phyloP scores from a whole-genome alignment of 2,888 invertebrate species.

The Aphrophora alni region DNA sequence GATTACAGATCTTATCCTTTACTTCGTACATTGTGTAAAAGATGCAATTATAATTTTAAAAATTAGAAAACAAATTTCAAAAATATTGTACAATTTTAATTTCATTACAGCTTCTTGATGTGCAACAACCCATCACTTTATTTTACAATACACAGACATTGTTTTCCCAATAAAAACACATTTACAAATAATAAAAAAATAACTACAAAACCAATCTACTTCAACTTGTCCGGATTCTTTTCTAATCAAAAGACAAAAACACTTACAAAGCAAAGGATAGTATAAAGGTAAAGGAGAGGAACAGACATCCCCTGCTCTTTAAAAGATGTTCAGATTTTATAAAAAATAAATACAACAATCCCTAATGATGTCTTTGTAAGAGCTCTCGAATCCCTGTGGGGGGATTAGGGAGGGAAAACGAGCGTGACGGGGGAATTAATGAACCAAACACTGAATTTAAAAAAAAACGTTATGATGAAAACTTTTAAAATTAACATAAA shows the following conservation, averaged over 20 bases:
- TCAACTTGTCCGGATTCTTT: no score
- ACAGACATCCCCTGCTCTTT: background rate
- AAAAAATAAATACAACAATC: background rate
- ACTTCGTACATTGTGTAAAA: no score
- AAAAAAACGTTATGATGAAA: background rate
- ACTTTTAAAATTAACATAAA: background rate
- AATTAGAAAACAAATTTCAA: no score
- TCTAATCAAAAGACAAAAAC: background rate
- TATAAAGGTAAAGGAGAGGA: background rate
- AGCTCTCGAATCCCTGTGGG: background rate
- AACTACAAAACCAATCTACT: no score
- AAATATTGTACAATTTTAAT: no score
- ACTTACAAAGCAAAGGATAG: background rate
- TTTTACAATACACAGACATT: no score
- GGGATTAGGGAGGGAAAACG: background rate
- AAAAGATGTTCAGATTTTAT: background rate
- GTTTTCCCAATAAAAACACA: no score
- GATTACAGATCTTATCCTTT: no score
- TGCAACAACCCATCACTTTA: no score
- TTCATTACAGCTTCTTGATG: no score
- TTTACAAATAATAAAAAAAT: no score
- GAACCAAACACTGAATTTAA: conserved; percentile 4
- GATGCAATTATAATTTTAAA: no score
- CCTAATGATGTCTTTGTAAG: background rate
- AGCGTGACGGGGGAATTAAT: background rate